These are phyloP conservation scores for Euproctis similis DNA, from an alignment of 2,888 invertebrate species.

Conservation along the genomic window DNA sequence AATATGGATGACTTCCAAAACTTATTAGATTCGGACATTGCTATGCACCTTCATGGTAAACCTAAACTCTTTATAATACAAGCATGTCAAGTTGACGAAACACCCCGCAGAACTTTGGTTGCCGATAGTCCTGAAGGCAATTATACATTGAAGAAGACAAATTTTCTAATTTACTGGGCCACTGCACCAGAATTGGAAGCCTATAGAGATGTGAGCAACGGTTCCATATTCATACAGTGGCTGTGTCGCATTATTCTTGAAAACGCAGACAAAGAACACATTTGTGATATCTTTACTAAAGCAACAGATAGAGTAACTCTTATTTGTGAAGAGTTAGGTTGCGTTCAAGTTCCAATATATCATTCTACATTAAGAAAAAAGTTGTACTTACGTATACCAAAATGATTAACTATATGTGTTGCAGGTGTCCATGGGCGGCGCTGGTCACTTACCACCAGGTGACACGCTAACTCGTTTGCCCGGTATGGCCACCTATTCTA, in stretches of 20 bases:
- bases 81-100: conserved; percentile 57
- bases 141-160: conserved; percentile 42
- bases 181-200: conserved; percentile 63
- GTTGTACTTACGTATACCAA: conserved; percentile 41
- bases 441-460: too few relatives aligned
- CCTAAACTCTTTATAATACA: conserved; percentile 62
- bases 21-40: conserved; percentile 48
- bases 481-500: too few relatives aligned
- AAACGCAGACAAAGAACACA: conserved; percentile 38
- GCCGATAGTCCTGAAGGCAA: conserved; percentile 40
- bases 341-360: conserved; percentile 51
- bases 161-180: conserved; percentile 61
- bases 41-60: conserved; percentile 37
- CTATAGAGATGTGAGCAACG: conserved; percentile 43
- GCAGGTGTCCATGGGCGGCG: too few relatives aligned
- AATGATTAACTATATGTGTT: too few relatives aligned
- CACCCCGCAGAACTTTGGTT: conserved; percentile 27
- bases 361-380: conserved; percentile 53
- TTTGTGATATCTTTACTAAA: conserved; percentile 54
- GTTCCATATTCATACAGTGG: conserved; percentile 59
- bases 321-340: conserved; percentile 31
- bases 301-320: conserved; percentile 42
- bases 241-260: conserved; percentile 42
- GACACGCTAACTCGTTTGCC: too few relatives aligned
- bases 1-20: conserved; percentile 56